Base-by-base conservation (phyloP, 2,888 invertebrate genomes). In the Didymodactylos carnosus region DNA sequence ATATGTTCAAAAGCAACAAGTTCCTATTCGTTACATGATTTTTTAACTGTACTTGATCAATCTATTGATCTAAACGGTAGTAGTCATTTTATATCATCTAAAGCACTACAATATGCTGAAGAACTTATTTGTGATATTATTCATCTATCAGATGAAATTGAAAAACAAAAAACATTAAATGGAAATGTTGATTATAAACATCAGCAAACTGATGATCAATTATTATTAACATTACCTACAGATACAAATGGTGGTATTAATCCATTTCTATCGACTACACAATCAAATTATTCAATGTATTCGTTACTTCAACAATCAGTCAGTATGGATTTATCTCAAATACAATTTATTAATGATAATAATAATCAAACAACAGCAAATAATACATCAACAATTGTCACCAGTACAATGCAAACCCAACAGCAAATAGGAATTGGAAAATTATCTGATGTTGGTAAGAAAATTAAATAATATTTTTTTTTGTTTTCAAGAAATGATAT, bases 391-490 rank as follows among this genome's bases (percentile, higher is more conserved):
- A 7, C 62, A n/a, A 35, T 62, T n/a, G 16, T 62, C 11, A 62
- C 62, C 29, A 35, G 35, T 35, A 62, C 62, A 11, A 11, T 35
- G 8, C 62, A 62, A 62, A 29, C 23, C 23, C 49, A 43, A 43
- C 43, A 62, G n/a, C 10, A 35, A 62, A 13, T n/a, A 62, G 1
- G 35, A 10, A 13, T 11, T 5, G 62, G 35, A 3, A 62, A 62
- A 35, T 35, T 35, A 35, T 19, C 62, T 62, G 62, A 62, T 62
- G 40, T 70, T 23, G 40, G 70, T 70, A 76, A 75, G 23, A 76
- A 70, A 41, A 53, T 75, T 13, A 43, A 72, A 13, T 76, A 77
- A 78, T 39, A 69, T 46, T 74, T 71, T 71, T 72, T 71, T n/a
- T n/a, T n/a, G n/a, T n/a, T n/a, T n/a, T n/a, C n/a, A n/a, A n/a